Evolutionary conservation across 2,888 invertebrate species (phyloP), one percentile per base, ranked within the genome.

Genomic region (Erebia aethiops): DNA sequence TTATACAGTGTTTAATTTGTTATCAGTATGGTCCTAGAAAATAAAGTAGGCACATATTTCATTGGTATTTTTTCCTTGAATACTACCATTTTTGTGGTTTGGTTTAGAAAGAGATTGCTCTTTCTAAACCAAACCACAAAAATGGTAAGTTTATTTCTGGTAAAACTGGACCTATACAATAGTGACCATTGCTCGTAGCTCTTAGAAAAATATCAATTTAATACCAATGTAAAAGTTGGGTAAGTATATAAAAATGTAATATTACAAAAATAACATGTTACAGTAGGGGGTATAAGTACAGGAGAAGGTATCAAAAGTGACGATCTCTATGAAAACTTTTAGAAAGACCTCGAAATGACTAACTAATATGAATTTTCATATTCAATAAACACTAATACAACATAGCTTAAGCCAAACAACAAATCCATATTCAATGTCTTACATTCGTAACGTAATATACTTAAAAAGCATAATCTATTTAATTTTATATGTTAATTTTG

Each of bases 371-470:
- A 43, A 13, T 35, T 21, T 60, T 69, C 61, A 49, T 54, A 54
- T 18, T 11, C 54, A 54, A 71, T 61, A 67, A 64, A 65, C 71
- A 74, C 75, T 74, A 75, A 75, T 71, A 65, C 74, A 69, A 70
- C 56, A 78, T 70, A 77, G 68, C 70, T 70, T 73, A 70, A 76
- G 60, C 71, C 77, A 73, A 76, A 70, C 74, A 74, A 76, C 70
- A 87, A 84, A 62, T 41, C 35, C 64, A 66, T 58, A 51, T 60
- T 61, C 84, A 83, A 90, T 90, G 88, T 90, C 80, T 81, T 52
- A 89, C 89, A 89, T 89, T 76, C 78, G 80, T 88, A 90, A 90
- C 89, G 51, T 67, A 35, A 35, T 35, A 35, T 35, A 35, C 35
- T 35, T 35, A 35, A 35, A 79, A 84, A 83, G 82, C 80, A 78